Conservation (phyloP, 2,797 vertebrate genomes). For the Crocidura indochinensis region DNA sequence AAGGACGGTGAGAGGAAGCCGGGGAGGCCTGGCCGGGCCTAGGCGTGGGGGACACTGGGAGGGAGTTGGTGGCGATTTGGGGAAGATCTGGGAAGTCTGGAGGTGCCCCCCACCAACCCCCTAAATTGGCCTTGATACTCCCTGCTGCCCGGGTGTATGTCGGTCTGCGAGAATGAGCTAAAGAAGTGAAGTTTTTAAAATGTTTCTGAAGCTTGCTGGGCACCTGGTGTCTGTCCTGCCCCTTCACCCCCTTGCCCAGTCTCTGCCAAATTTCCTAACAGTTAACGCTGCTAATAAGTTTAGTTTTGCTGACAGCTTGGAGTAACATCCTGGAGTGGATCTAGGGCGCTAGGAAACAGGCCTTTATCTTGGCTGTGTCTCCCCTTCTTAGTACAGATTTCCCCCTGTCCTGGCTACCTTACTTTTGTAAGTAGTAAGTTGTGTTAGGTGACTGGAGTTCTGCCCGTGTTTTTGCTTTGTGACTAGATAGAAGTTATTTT, state of each 20-base stretch:
- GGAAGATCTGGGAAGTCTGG: background rate
- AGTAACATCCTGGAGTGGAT: constrained; percentile 6
- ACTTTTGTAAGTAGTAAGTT: constrained; percentile 37
- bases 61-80: background rate
- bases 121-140: background rate
- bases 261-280: background rate
- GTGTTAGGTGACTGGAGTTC: background rate
- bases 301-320: background rate
- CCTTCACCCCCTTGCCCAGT: background rate
- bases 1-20: constrained; percentile 94
- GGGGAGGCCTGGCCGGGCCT: constrained; percentile 33
- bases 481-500: constrained; percentile 30
- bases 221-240: background rate
- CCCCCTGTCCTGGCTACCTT: background rate
- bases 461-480: constrained; percentile 22
- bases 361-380: background rate
- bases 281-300: background rate
- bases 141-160: background rate
- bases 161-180: background rate
- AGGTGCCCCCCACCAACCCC: background rate
- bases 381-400: background rate
- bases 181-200: constrained; percentile 8
- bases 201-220: background rate
- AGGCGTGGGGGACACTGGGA: background rate
- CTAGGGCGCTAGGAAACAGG: background rate